Base-by-base conservation (phyloP, 2,113 vertebrate genomes). In the Chlorocebus sabaeus region DNA sequence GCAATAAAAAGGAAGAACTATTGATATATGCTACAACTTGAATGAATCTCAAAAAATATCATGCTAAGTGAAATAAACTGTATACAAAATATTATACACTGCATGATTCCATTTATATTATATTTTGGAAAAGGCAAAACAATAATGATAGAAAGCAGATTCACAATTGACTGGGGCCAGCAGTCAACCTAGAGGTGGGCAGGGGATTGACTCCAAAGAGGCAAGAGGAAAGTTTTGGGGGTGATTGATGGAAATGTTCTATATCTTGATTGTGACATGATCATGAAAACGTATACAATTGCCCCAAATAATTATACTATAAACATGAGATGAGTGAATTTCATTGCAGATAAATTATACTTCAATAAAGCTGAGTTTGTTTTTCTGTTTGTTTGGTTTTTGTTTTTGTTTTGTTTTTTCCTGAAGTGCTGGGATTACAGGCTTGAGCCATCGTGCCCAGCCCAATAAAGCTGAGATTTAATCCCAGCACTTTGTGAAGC, bases 81-180 rank as follows among this genome's bases (percentile, higher is more conserved):
- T 81, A 52, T 6, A 72, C 27, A 89, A 78, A 92, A 45, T 72
- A 88, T 43, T 86, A 89, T 5, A 90, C 35, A 80, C 8, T 30
- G 2, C 86, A 20, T 20, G 10, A 67, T 70, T 89, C 50, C 45
- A 57, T 8, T 67, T 61, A 70, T 45, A 32, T 50, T 76, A 35
- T 35, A 45, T 70, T 88, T 86, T 76, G 83, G 48, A 67, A 96
- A 97, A 90, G 93, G 57, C 27, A 78, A 95, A 90, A 76, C 22
- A 57, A 43, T 70, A 91, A 23, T n/a, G 27, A 68, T 6, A 81
- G 81, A 89, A 95, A 90, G 50, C 50, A 87, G 43, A 64, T 83
- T 79, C 50, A 23, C 55, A 55, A 8, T 83, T 87, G 43, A 52
- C n/a, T 73, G n/a, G 23, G 52, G 30, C 40, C 43, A 91, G 35